phyloP scores from a whole-genome alignment of 2,113 vertebrate genomes.

The Lichenostomus cassidix region DNA sequence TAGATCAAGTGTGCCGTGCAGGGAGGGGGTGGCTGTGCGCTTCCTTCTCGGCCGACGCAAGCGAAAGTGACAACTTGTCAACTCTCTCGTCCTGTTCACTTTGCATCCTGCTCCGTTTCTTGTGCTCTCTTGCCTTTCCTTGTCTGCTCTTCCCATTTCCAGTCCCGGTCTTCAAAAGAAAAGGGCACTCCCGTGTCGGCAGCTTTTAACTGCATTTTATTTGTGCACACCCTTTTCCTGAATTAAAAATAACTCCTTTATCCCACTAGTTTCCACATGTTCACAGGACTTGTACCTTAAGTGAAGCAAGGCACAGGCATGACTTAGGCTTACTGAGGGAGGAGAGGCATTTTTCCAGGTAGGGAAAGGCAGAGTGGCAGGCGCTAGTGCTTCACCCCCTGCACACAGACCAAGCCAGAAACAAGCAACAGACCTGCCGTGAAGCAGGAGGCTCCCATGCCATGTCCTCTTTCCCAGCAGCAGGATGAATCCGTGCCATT shows the following conservation, averaged over 20 bases:
- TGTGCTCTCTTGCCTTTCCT: conserved; percentile 37
- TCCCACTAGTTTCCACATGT: neutral
- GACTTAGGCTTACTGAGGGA: neutral
- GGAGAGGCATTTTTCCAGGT: neutral
- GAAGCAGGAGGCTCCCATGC: neutral
- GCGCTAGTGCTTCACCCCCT: neutral
- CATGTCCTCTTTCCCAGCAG: neutral
- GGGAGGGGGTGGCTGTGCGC: neutral
- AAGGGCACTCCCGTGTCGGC: fast-evolving
- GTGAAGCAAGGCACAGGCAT: neutral
- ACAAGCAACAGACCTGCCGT: neutral
- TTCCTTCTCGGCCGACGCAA: conserved; percentile 12
- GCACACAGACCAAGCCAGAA: neutral
- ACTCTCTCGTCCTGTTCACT: conserved; percentile 65
- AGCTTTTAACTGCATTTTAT: neutral
- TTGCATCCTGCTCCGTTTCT: conserved; percentile 25
- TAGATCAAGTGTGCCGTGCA: conserved; percentile 17
- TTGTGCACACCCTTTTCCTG: neutral
- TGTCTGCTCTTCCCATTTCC: conserved; percentile 18
- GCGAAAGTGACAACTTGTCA: conserved; percentile 68
- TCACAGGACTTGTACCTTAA: neutral
- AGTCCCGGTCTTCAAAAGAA: conserved; percentile 38
- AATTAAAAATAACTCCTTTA: neutral
- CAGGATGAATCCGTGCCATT: neutral
- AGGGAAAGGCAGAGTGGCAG: neutral